Evolutionary conservation across 2,888 invertebrate genomes (phyloP), one percentile per base, ranked within the genome.

Genomic region (Polydrusus tereticollis): DNA sequence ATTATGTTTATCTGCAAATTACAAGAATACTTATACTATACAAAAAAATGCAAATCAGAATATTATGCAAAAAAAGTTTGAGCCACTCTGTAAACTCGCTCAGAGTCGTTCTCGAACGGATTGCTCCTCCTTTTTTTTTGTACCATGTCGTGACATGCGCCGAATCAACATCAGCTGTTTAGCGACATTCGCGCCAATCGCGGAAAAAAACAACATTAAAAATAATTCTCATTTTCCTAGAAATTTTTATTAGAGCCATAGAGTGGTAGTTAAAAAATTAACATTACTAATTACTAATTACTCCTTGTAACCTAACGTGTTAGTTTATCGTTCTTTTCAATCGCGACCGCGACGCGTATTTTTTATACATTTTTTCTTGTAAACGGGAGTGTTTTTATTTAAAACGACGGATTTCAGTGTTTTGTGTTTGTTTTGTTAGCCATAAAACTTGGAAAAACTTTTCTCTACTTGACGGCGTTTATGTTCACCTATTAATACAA

Each of bases 161-260:
- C 12, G 7, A 18, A 12, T 45, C 29, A 45, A 50, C 41, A 69
- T 69, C 69, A 70, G 70, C 64, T 64, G 64, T 47, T 64, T 10
- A 21, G 14, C 45, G 66, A 67, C 36, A 5, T 47, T 38, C 16
- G 63, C 64, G 72, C 67, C 68, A 45, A 50, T 57, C 12, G 26
- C 58, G 50, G 55, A 59, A 63, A 64, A 68, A 64, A 47, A 59
- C 16, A n/a, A 29, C 26, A 72, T 47, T 68, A 72, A 50, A 60
- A 58, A 38, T 60, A 50, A 43, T 52, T 71, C 59, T 52, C 60
- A 66, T 59, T 71, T 71, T 66, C 66, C 71, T 66, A 71, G 59
- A 29, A 64, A 45, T 29, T 70, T 69, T 70, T 62, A 62, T 12
- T 67, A 47, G 47, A 59, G 47, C 23, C 59, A 33, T 50, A 67